Percentiles rank a stretch among this genome's conserved stretches.
phyloP scores from a whole-genome alignment of 2,113 vertebrate genomes.

The Martes martes region DNA sequence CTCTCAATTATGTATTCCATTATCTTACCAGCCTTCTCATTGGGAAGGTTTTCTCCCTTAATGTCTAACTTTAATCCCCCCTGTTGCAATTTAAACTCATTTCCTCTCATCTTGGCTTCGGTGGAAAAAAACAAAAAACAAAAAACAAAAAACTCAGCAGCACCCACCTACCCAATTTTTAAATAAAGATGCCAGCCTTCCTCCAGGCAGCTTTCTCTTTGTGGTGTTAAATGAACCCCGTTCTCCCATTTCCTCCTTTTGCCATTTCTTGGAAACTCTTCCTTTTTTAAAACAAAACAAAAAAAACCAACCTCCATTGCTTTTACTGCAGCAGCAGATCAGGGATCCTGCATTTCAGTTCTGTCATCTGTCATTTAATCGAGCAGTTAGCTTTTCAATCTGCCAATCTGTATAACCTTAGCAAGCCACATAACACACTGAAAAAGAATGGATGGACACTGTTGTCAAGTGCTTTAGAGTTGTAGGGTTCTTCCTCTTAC shows the following conservation, averaged over 20 bases:
- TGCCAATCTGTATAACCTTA: neutral
- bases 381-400: neutral
- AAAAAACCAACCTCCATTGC: neutral
- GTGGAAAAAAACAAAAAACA: neutral
- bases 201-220: neutral
- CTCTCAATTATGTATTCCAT: slow-evolving; percentile 22
- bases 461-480: neutral
- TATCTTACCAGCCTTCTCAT: slow-evolving; percentile 5
- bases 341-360: neutral
- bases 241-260: neutral
- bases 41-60: neutral
- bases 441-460: neutral
- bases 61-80: slow-evolving; percentile 36
- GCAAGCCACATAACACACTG: neutral
- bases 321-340: neutral
- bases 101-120: slow-evolving; percentile 33
- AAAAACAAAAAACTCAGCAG: neutral
- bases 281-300: neutral
- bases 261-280: neutral
- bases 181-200: neutral
- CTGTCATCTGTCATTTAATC: neutral
- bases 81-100: slow-evolving; percentile 1
- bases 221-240: neutral
- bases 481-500: neutral
- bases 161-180: neutral